Conservation (phyloP, 2,888 invertebrate genomes). For the Therioaphis trifolii region DNA sequence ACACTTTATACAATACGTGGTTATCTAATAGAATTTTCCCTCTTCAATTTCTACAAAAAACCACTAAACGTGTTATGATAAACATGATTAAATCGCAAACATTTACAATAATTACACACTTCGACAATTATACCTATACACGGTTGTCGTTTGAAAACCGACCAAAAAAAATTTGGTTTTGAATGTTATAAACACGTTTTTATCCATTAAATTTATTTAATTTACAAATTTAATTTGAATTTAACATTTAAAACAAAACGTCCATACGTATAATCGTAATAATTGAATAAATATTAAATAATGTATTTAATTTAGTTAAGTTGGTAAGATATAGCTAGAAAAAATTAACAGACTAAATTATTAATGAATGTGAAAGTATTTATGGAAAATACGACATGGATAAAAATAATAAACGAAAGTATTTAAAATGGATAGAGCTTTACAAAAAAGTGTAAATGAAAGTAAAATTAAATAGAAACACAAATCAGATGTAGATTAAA, state of each 20-base stretch:
- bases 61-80: constrained; percentile 12
- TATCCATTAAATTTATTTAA: not conserved
- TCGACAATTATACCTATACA: not conserved
- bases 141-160: not conserved
- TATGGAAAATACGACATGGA: not conserved
- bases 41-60: not conserved
- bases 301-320: too few species aligned
- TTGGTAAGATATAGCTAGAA: not conserved
- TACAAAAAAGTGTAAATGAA: constrained; percentile 43
- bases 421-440: constrained; percentile 29
- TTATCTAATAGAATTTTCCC: constrained; percentile 28
- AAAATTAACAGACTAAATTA: not conserved
- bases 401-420: constrained; percentile 41
- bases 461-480: constrained; percentile 29
- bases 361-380: constrained; percentile 52
- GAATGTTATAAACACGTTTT: constrained; percentile 31
- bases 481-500: not conserved
- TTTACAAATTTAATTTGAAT: too few species aligned
- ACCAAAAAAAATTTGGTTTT: constrained; percentile 17
- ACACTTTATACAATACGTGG: not conserved
- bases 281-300: too few species aligned
- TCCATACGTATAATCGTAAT: too few species aligned
- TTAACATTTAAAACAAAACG: not conserved
- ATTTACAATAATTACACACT: not conserved
- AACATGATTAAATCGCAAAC: constrained; percentile 31